phyloP scores from a whole-genome alignment of 1,140 invertebrate species.

The Bilobella aurantiaca region DNA sequence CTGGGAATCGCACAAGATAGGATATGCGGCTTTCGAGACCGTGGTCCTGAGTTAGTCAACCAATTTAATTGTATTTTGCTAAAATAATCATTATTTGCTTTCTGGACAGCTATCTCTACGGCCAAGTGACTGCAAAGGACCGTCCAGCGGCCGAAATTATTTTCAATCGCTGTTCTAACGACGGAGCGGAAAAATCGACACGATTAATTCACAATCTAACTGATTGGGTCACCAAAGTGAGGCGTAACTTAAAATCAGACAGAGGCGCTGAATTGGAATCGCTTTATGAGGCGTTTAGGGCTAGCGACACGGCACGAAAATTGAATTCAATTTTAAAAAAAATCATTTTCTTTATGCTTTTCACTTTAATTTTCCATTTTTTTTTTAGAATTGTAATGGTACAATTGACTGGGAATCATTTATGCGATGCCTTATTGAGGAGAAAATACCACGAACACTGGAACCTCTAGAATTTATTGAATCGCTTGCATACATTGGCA shows the following conservation, averaged over 20 bases:
- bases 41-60: constrained; percentile 9
- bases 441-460: constrained; percentile 10
- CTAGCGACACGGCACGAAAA: constrained; percentile 6
- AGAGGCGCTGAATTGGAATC: constrained; percentile 18
- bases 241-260: constrained; percentile 20
- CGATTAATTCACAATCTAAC: constrained; percentile 22
- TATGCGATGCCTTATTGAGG: constrained; percentile 2
- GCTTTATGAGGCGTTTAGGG: constrained; percentile 25
- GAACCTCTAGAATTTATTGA: constrained; percentile 21
- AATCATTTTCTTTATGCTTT: too few species aligned
- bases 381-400: constrained; percentile 18
- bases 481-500: constrained; percentile 14
- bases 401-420: constrained; percentile 26
- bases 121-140: constrained; percentile 18
- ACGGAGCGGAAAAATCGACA: constrained; percentile 14
- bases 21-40: background rate
- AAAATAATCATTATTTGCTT: background rate
- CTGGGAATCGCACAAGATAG: constrained; percentile 20
- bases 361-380: background rate
- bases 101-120: constrained; percentile 16
- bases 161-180: constrained; percentile 28
- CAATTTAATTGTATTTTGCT: background rate
- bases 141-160: constrained; percentile 27
- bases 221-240: constrained; percentile 20
- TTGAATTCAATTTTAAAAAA: constrained; percentile 1